phyloP scores from a whole-genome alignment of 2,113 vertebrate species.

The Megaceryle maxima region DNA sequence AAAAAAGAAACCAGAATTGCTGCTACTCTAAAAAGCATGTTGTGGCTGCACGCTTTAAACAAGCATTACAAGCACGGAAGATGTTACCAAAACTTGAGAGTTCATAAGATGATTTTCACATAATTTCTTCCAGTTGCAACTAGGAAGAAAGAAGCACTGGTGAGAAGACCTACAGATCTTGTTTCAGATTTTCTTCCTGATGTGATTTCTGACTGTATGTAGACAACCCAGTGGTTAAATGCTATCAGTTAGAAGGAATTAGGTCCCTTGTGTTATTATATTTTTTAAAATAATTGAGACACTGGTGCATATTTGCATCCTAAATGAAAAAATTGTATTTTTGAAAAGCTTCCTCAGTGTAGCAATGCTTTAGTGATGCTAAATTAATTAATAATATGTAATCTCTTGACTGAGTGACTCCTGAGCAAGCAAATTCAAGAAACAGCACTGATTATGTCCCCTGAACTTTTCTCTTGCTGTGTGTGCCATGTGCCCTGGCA shows the following conservation, averaged over 20 bases:
- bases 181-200: background rate
- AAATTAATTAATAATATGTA: background rate
- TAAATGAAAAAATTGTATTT: background rate
- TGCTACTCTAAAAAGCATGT: background rate
- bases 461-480: background rate
- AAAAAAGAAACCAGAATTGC: background rate
- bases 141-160: background rate
- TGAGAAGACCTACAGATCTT: background rate
- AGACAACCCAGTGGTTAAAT: background rate
- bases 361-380: accelerated
- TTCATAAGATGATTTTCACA: background rate
- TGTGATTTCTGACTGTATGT: background rate
- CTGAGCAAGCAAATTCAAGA: background rate
- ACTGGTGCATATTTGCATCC: background rate
- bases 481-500: background rate
- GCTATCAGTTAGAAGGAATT: background rate
- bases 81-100: background rate
- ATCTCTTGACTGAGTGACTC: background rate
- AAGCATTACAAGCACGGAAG: background rate
- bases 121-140: background rate
- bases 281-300: background rate
- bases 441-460: background rate
- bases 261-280: background rate
- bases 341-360: background rate
- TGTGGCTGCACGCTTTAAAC: background rate